These are phyloP conservation scores for Sterrhoptilus dennistouni DNA, from an alignment of 2,113 vertebrate genomes.

Conservation along the genomic window DNA sequence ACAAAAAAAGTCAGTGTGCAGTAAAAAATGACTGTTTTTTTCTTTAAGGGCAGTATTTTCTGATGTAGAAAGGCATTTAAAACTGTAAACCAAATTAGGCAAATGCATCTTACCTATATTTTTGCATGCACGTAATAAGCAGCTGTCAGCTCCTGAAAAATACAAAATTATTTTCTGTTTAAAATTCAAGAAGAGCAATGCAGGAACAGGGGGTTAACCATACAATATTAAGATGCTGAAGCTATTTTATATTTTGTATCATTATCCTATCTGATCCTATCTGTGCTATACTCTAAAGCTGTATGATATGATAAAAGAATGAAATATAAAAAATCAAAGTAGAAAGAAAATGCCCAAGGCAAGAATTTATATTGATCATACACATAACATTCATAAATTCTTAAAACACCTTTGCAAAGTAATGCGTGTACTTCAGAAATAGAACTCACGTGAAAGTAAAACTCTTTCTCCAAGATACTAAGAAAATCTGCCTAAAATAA, in stretches of 20 bases:
- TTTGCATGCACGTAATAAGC: background rate
- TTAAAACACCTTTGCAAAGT: background rate
- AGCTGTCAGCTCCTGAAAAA: slow-evolving; percentile 56
- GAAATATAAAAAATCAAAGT: background rate
- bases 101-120: slow-evolving; percentile 46
- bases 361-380: background rate
- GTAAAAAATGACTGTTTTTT: background rate
- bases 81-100: background rate
- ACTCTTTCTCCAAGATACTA: background rate
- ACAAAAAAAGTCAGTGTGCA: background rate
- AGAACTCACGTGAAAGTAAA: background rate
- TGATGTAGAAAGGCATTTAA: background rate
- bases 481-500: background rate
- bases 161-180: slow-evolving; percentile 14
- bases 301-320: background rate
- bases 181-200: background rate
- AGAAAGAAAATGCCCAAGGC: background rate
- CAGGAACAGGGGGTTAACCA: background rate
- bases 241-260: background rate
- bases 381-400: background rate
- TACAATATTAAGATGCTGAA: background rate
- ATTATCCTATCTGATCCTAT: background rate
- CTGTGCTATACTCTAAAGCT: background rate
- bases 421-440: background rate
- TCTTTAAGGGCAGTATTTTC: background rate